A percentile compares a stretch with the other conserved stretches of the same genome.
Evolutionary conservation across 2,113 vertebrate genomes (phyloP).

Genomic region (Pleuronectes platessa): DNA sequence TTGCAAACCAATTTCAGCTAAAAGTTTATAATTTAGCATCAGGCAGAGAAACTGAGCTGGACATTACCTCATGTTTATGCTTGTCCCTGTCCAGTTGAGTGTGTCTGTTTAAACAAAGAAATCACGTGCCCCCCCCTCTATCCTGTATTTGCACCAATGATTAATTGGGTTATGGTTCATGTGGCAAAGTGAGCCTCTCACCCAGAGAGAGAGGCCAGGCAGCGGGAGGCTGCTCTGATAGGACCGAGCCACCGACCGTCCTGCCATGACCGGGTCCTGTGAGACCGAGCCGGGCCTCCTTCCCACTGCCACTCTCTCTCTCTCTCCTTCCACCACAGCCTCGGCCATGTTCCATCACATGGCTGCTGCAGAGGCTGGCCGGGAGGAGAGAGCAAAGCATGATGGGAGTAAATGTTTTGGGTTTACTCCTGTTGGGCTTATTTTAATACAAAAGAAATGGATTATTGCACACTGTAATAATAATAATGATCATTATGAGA

Average conservation of each 20-base stretch:
- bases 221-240: slow-evolving; percentile 24
- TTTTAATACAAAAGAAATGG: slow-evolving; percentile 1
- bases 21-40: slow-evolving; percentile 8
- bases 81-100: slow-evolving; percentile 19
- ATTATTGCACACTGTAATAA: not conserved
- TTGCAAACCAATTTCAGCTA: slow-evolving; percentile 1
- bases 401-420: slow-evolving; percentile 4
- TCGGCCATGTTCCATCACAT: slow-evolving; percentile 47
- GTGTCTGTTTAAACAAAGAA: slow-evolving; percentile 38
- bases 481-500: no score
- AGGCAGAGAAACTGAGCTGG: not conserved
- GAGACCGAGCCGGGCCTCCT: slow-evolving; percentile 51
- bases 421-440: not conserved
- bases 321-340: slow-evolving; percentile 20
- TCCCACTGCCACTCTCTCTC: slow-evolving; percentile 7
- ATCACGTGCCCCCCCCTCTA: slow-evolving; percentile 25
- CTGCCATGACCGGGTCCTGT: slow-evolving; percentile 47
- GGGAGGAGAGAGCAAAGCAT: slow-evolving; percentile 5
- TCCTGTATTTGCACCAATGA: slow-evolving; percentile 51
- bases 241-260: slow-evolving; percentile 10
- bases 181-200: slow-evolving; percentile 45
- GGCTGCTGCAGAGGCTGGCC: slow-evolving; percentile 17
- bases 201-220: slow-evolving; percentile 18
- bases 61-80: slow-evolving; percentile 9
- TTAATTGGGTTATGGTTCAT: slow-evolving; percentile 68